These are phyloP conservation scores for Dendrocopos noguchii DNA, from an alignment of 2,113 vertebrate genomes.

Conservation along the genomic window DNA sequence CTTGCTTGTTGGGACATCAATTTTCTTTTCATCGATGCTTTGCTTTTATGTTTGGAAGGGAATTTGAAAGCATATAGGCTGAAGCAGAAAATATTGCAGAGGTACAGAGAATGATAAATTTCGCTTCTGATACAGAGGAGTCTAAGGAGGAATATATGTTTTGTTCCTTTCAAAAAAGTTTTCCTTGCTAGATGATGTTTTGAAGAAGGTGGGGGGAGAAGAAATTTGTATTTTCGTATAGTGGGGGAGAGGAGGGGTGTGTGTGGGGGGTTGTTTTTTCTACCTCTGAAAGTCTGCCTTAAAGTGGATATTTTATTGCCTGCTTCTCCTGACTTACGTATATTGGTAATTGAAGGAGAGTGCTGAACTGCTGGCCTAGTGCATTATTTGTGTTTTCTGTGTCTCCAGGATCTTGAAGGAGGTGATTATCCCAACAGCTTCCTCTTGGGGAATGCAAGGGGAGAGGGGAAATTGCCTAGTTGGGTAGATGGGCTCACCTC, in stretches of 20 bases:
- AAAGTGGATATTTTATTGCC: slow-evolving; percentile 64
- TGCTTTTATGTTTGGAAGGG: slow-evolving; percentile 67
- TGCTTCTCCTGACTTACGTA: slow-evolving; percentile 47
- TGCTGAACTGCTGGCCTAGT: slow-evolving; percentile 61
- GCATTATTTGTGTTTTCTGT: slow-evolving; percentile 58
- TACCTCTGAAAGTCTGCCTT: slow-evolving; percentile 49
- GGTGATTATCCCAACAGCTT: slow-evolving; percentile 54
- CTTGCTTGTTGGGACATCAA: slow-evolving; percentile 52
- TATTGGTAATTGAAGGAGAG: slow-evolving; percentile 66
- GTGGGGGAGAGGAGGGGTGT: background rate
- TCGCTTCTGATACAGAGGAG: slow-evolving; percentile 45
- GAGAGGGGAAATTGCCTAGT: slow-evolving; percentile 53
- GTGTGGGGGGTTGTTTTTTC: slow-evolving; percentile 18
- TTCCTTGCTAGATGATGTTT: slow-evolving; percentile 38
- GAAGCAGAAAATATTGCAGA: slow-evolving; percentile 64
- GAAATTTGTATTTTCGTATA: slow-evolving; percentile 38
- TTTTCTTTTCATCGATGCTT: slow-evolving; percentile 67
- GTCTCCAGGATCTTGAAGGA: slow-evolving; percentile 37
- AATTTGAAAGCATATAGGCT: slow-evolving; percentile 61
- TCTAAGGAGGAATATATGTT: slow-evolving; percentile 44
- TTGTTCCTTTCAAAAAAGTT: slow-evolving; percentile 51
- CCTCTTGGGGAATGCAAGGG: slow-evolving; percentile 26
- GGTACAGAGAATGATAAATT: slow-evolving; percentile 48
- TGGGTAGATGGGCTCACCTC: slow-evolving; percentile 48
- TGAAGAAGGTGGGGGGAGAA: background rate